These are phyloP conservation scores for Rhinella marina DNA, from an alignment of 2,797 vertebrate genomes.

Conservation along the genomic window DNA sequence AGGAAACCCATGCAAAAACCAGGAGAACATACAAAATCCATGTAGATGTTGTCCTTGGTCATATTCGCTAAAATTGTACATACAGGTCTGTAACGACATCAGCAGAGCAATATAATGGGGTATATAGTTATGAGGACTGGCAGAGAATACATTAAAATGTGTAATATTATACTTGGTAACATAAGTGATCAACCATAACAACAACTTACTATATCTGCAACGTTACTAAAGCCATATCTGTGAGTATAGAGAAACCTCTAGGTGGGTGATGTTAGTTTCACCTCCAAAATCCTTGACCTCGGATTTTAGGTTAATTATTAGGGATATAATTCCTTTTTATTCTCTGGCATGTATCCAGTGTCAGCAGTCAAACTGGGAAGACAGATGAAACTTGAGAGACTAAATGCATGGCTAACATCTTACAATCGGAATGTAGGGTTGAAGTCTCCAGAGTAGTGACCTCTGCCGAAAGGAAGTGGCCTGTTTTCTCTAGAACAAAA, in stretches of 20 bases:
- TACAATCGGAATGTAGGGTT: neutral
- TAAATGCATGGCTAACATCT: slow-evolving; percentile 5
- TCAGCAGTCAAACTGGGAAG: slow-evolving; percentile 4
- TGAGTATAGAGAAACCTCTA: neutral
- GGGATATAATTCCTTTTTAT: neutral
- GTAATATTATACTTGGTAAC: neutral
- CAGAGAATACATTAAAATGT: too few species aligned
- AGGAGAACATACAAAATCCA: too few species aligned
- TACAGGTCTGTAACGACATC: too few species aligned
- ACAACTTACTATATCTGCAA: neutral
- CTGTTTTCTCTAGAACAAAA: neutral
- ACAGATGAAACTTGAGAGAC: neutral
- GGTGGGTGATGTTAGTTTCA: neutral
- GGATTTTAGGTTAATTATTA: slow-evolving; percentile 2
- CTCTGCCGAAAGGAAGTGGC: neutral
- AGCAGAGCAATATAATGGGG: neutral
- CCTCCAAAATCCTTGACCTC: neutral
- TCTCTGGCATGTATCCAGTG: neutral
- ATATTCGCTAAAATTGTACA: too few species aligned
- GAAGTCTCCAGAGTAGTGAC: slow-evolving; percentile 6
- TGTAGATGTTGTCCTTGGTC: too few species aligned
- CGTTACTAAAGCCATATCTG: neutral
- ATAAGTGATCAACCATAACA: neutral
- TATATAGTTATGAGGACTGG: neutral
- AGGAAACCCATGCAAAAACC: too few species aligned